phyloP scores from a whole-genome alignment of 2,113 vertebrate genomes.

The Spea bombifrons region DNA sequence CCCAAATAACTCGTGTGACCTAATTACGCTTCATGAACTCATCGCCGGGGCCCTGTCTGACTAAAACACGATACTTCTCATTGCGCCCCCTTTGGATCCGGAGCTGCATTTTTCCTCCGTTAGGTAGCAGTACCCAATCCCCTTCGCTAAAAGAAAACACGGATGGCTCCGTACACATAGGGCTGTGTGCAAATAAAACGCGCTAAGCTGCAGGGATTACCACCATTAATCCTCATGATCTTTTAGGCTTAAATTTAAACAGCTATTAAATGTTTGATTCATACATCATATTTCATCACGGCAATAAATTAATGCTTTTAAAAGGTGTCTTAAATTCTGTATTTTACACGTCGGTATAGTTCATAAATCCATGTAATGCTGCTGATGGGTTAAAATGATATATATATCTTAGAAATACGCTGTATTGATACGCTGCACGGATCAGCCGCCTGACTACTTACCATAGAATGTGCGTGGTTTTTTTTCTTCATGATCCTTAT shows the following conservation, averaged over 20 bases:
- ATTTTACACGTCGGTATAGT: no score
- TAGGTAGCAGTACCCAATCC: neutral
- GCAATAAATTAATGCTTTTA: neutral
- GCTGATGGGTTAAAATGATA: no score
- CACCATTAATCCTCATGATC: conserved; percentile 9
- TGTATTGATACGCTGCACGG: no score
- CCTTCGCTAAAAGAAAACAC: neutral
- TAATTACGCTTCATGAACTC: neutral
- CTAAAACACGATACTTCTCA: neutral
- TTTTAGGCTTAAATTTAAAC: neutral
- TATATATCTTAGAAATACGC: no score
- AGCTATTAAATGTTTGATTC: conserved; percentile 5
- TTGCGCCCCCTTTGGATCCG: neutral
- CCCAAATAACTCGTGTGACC: conserved; percentile 1
- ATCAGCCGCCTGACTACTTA: no score
- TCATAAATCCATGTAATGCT: no score
- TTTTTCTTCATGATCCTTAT: no score
- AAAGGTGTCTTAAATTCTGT: no score
- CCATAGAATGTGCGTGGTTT: no score
- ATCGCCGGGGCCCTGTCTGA: neutral
- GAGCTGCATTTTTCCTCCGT: neutral
- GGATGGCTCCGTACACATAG: neutral
- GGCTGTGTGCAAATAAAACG: neutral
- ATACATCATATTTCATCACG: conserved; percentile 1
- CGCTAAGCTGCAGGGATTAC: conserved; percentile 6